These are phyloP conservation scores for Cynaeus angustus DNA, from an alignment of 2,888 invertebrate species.

Conservation along the genomic window DNA sequence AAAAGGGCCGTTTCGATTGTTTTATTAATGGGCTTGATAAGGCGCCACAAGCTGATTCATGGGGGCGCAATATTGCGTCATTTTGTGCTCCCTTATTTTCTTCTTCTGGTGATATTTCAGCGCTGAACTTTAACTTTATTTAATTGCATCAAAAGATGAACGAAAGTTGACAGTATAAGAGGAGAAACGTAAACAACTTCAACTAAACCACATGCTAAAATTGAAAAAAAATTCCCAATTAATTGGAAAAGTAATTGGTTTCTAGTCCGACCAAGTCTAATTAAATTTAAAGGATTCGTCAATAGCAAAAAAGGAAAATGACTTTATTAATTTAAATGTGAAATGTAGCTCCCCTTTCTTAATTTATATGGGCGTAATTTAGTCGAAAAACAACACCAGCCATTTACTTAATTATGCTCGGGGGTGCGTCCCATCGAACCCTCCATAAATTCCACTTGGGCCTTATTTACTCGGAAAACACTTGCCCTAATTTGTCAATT, in stretches of 20 bases:
- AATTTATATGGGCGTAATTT: slow-evolving; percentile 30
- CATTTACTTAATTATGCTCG: slow-evolving; percentile 41
- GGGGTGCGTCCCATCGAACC: slow-evolving; percentile 35
- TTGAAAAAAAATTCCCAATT: too few species aligned
- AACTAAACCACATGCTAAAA: too few species aligned
- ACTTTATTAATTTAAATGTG: slow-evolving; percentile 37
- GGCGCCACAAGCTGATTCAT: slow-evolving; percentile 1
- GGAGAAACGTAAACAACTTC: too few species aligned
- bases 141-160: too few species aligned
- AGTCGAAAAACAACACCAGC: slow-evolving; percentile 27
- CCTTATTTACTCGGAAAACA: slow-evolving; percentile 38
- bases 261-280: not conserved
- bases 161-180: too few species aligned
- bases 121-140: not conserved
- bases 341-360: slow-evolving; percentile 6
- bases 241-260: too few species aligned
- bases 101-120: not conserved
- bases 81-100: not conserved
- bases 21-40: slow-evolving; percentile 32
- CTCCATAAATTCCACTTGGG: slow-evolving; percentile 35
- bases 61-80: not conserved
- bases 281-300: slow-evolving; percentile 15
- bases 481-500: slow-evolving; percentile 40
- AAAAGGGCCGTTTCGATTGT: slow-evolving; percentile 31
- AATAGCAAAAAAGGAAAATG: slow-evolving; percentile 26